Evolutionary conservation across 2,888 invertebrate genomes (phyloP).

Genomic region (Poecilobothrus nobilitatus): DNA sequence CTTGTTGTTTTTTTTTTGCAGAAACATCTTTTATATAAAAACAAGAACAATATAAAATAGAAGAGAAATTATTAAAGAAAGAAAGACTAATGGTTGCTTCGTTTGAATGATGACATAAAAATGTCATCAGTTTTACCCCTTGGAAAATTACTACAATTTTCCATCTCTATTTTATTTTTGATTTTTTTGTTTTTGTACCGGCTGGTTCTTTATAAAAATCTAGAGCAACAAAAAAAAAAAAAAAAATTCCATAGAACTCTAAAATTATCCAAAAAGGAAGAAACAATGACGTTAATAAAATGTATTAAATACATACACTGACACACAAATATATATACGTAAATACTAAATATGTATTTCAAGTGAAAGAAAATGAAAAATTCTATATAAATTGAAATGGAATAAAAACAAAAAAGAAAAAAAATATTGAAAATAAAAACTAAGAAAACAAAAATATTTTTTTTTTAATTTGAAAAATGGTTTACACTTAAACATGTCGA

Average conservation of each 20-base stretch:
- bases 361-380: no score
- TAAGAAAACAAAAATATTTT: not conserved
- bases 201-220: not conserved
- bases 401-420: no score
- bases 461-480: not conserved
- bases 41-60: no score
- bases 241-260: not conserved
- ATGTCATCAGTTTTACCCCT: constrained; percentile 4
- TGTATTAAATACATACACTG: not conserved
- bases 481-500: constrained; percentile 4
- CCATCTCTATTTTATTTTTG: not conserved
- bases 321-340: not conserved
- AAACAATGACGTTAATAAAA: not conserved
- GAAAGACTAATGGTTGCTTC: constrained; percentile 3
- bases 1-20: not conserved
- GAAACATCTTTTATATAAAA: no score
- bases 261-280: not conserved
- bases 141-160: constrained; percentile 1
- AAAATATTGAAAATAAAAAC: not conserved
- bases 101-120: constrained; percentile 4
- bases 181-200: no score
- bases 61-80: not conserved
- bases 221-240: not conserved
- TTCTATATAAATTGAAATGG: no score
- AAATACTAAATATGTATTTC: not conserved